These are phyloP conservation scores for Pseudococcus viburni DNA, from an alignment of 2,888 invertebrate genomes.

Conservation along the genomic window DNA sequence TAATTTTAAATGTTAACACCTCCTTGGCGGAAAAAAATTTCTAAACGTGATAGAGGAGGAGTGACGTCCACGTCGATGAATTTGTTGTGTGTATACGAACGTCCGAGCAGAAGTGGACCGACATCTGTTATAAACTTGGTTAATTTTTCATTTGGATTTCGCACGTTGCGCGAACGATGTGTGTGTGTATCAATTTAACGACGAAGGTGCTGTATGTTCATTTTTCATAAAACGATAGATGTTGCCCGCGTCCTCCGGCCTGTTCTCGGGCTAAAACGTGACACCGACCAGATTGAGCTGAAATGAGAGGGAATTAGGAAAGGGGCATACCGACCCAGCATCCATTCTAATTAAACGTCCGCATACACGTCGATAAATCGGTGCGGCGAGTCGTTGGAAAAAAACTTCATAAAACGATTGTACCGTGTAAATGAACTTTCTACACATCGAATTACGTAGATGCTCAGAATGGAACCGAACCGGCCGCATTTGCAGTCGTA, in stretches of 20 bases:
- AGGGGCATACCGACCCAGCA: not conserved
- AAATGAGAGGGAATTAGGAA: not conserved
- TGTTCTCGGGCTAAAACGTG: not conserved
- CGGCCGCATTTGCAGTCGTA: not conserved
- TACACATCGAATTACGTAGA: not conserved
- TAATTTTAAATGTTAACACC: conserved; percentile 51
- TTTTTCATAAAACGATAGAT: conserved; percentile 51
- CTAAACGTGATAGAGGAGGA: conserved; percentile 27
- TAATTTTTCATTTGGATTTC: conserved; percentile 50
- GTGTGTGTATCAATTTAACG: conserved; percentile 37
- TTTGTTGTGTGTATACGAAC: not conserved
- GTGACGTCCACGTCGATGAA: conserved; percentile 30
- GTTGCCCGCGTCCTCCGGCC: not conserved
- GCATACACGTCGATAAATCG: not conserved
- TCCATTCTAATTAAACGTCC: conserved; percentile 8
- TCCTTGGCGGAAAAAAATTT: conserved; percentile 42
- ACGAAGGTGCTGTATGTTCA: not conserved
- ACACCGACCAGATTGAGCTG: conserved; percentile 25
- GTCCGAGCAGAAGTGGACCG: not conserved
- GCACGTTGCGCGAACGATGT: not conserved
- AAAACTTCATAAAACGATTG: conserved; percentile 13
- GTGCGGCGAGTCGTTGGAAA: not conserved
- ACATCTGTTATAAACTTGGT: conserved; percentile 47
- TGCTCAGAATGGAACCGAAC: not conserved
- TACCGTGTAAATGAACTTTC: conserved; percentile 28